phyloP scores from a whole-genome alignment of 2,797 vertebrate species.

The Denticeps clupeoides region DNA sequence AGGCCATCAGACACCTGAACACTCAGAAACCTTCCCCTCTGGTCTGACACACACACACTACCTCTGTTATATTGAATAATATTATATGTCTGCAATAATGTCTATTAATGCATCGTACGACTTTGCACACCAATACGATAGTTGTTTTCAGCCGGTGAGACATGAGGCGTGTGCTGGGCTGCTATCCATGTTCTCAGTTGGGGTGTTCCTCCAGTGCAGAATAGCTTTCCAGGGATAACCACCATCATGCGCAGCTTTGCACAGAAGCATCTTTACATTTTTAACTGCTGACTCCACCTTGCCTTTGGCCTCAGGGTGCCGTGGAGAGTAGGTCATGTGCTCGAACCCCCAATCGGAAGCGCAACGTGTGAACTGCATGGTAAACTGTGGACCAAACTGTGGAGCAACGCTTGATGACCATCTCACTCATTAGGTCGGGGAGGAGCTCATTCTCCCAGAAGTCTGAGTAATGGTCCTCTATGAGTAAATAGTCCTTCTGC shows the following conservation, averaged over 20 bases:
- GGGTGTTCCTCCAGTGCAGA: neutral
- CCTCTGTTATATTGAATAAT: too few relatives aligned
- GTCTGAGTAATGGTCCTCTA: neutral
- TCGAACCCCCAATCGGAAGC: constrained; percentile 5
- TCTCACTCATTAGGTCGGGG: constrained; percentile 7
- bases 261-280: too few relatives aligned
- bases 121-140: too few relatives aligned
- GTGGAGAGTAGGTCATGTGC: neutral
- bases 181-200: neutral
- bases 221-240: neutral
- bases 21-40: too few relatives aligned
- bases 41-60: too few relatives aligned
- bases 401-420: constrained; percentile 5
- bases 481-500: constrained; percentile 7
- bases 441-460: constrained; percentile 15
- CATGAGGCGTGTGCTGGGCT: neutral
- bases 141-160: neutral
- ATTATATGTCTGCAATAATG: too few relatives aligned
- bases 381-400: constrained; percentile 4
- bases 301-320: constrained; percentile 4
- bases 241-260: neutral
- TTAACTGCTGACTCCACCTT: neutral
- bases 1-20: too few relatives aligned
- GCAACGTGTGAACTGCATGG: neutral
- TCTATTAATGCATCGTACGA: too few relatives aligned